Evolutionary conservation across 2,888 invertebrate species (phyloP).

Genomic region (Agonopterix heracliana): DNA sequence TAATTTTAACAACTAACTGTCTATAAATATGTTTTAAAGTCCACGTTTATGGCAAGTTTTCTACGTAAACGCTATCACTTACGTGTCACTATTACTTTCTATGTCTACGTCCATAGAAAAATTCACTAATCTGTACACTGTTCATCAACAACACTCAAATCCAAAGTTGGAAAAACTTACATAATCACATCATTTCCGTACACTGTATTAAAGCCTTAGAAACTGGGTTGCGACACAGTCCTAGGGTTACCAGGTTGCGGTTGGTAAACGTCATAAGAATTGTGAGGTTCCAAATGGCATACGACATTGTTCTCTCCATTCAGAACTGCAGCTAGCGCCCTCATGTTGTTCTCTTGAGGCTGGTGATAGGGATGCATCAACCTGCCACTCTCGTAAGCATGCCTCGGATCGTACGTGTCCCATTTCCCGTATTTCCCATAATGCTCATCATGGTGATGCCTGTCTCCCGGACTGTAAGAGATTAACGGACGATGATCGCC

Average conservation of each 20-base stretch:
- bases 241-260: conserved; percentile 63
- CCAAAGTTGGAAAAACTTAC: conserved; percentile 4
- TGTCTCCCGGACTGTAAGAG: conserved; percentile 83
- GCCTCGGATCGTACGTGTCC: conserved; percentile 71
- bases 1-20: conserved; percentile 36
- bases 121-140: conserved; percentile 64
- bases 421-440: conserved; percentile 70
- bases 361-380: conserved; percentile 72
- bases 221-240: conserved; percentile 72
- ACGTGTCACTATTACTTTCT: conserved; percentile 49
- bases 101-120: conserved; percentile 69
- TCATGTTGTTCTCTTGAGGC: conserved; percentile 74
- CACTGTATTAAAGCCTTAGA: conserved; percentile 35
- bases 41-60: conserved; percentile 71
- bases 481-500: conserved; percentile 89
- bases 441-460: conserved; percentile 70
- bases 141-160: conserved; percentile 36
- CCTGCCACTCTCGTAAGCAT: conserved; percentile 66
- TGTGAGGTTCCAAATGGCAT: conserved; percentile 88
- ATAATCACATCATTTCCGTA: conserved; percentile 17
- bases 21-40: conserved; percentile 54
- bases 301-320: conserved; percentile 91
- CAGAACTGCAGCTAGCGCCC: conserved; percentile 84
- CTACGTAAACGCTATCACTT: conserved; percentile 65
- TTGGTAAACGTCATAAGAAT: conserved; percentile 67